Base-by-base conservation (phyloP, 2,888 invertebrate genomes). In the Cyaniris semiargus region DNA sequence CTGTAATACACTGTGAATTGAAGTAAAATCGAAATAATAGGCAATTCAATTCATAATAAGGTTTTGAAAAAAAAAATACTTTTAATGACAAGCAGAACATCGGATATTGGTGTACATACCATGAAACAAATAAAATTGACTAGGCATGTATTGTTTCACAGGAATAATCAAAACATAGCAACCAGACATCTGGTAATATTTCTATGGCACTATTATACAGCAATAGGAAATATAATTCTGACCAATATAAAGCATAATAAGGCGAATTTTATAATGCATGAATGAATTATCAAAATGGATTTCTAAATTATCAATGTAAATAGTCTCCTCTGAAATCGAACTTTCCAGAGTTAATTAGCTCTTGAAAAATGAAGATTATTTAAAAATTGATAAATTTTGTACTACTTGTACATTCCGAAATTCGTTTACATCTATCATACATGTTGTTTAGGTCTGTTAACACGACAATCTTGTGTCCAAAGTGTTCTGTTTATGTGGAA, bases 121-220 rank as follows among this genome's bases (percentile, higher is more conserved):
- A 77, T 80, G 79, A 77, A 77, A 81, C 75, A 80, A 79, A 82
- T 81, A 80, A 82, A 81, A 85, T 84, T 90, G 90, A 91, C 90
- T 91, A 90, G 90, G 85, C 82, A 86, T 85, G 82, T 79, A 80
- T 78, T 79, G 79, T 76, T 70, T 56, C 74, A 76, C 76, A 38
- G 21, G n/a, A 75, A 58, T 48, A 23, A 58, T 58, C 76, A 66
- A 48, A 60, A 72, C 58, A 70, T 76, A 70, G 70, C 71, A 66
- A 71, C 56, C 71, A 71, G 58, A 21, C n/a, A 27, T 53, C 53
- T 74, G 74, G 53, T 18, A 7, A 18, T 53, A 48, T 38, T 44
- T 79, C 77, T 92, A 93, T 93, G 93, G 93, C 93, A 93, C 92
- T 92, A 91, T 90, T 89, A 90, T 89, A 91, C 86, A 84, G 77